A percentile compares a stretch with the other conserved stretches of the same genome.
phyloP scores from a whole-genome alignment of 1,140 invertebrate genomes.

The Sipha flava region DNA sequence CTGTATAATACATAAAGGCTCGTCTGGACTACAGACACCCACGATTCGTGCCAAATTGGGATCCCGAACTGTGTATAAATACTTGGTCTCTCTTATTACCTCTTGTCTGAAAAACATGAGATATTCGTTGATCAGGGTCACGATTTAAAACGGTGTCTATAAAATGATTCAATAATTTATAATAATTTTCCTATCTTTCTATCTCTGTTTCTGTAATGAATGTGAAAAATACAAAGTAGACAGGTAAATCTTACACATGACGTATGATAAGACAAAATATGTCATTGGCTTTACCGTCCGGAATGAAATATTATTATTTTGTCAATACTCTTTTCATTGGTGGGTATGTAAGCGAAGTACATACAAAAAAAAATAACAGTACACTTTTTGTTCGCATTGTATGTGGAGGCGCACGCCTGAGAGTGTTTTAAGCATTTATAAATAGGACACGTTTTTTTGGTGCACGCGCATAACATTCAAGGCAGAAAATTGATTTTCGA shows the following conservation, averaged over 20 bases:
- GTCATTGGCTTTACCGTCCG: not conserved
- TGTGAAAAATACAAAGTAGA: not conserved
- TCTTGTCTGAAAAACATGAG: constrained; percentile 55
- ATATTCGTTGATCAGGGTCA: not conserved
- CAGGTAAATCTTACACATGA: not conserved
- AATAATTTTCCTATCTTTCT: too few species aligned
- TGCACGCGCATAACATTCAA: not conserved
- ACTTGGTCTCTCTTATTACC: constrained; percentile 74
- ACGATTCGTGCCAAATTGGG: constrained; percentile 74
- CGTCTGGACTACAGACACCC: constrained; percentile 68
- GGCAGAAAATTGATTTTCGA: not conserved
- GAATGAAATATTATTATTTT: not conserved
- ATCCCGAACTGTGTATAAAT: constrained; percentile 70
- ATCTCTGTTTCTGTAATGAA: not conserved
- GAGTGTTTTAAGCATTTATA: not conserved
- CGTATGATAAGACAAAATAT: not conserved
- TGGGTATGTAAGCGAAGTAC: not conserved
- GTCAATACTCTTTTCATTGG: not conserved
- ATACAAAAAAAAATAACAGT: not conserved
- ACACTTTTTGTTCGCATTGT: not conserved
- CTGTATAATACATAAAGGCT: constrained; percentile 74
- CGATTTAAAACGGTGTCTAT: too few species aligned
- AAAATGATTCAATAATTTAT: too few species aligned
- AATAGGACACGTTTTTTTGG: not conserved
- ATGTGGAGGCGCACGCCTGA: not conserved